Base-by-base conservation (phyloP, 2,888 invertebrate genomes). In the Charanyca ferruginea region DNA sequence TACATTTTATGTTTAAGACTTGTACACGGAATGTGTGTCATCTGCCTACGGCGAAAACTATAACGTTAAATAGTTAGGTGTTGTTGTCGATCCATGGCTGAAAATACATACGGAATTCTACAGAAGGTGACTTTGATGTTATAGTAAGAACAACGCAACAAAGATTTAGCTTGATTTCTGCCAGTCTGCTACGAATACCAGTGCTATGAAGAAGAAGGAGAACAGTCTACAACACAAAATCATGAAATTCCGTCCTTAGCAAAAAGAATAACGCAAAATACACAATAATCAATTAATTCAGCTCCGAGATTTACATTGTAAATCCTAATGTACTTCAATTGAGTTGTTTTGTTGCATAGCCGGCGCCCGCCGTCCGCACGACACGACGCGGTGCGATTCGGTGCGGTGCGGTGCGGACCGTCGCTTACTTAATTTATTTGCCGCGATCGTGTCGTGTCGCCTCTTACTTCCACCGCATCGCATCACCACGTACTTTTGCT, bases 381-480 rank as follows among this genome's bases (percentile, higher is more conserved):
- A 42, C 28, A n/a, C 45, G 41, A 41, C 38, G 42, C 58, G 57
- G 20, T 18, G 18, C 44, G 28, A n/a, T n/a, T n/a, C n/a, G n/a
- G 11, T 16, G 45, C 55, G 38, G n/a, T 11, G 8, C 25, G 48
- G 11, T 53, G 41, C 49, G 67, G 52, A 23, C 54, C 59, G 63
- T 51, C 62, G 57, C 61, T 45, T 25, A 65, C 65, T 79, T 79
- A 76, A 83, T 83, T 83, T 83, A 78, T 83, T 78, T 73, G 45
- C 69, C 42, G 48, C 58, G 51, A 35, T 60, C 57, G 41, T 52
- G 70, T 77, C 54, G 44, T 57, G 65, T 63, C 60, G 55, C 55
- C 72, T 60, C 60, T 66, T 53, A 71, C 72, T 67, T 72, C 67
- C 77, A 72, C 64, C 51, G 54, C 79, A 47, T 44, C 54, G 61